These are phyloP conservation scores for Osmerus eperlanus DNA, from an alignment of 2,113 vertebrate species.

Conservation along the genomic window DNA sequence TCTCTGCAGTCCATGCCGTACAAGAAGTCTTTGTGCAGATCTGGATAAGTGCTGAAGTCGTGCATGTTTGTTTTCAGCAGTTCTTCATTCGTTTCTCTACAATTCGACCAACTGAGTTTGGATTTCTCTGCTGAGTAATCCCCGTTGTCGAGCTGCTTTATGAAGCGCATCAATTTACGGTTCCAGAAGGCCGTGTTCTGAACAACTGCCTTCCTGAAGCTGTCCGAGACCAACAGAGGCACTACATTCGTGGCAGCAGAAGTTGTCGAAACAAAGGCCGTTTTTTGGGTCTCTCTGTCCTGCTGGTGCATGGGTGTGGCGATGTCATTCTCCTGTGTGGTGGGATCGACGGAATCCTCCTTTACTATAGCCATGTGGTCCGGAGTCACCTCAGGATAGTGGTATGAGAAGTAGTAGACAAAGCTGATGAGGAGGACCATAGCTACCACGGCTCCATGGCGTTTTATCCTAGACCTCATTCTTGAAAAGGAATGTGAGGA, in stretches of 20 bases:
- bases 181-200: slow-evolving; percentile 69
- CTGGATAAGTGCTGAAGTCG: slow-evolving; percentile 59
- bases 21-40: slow-evolving; percentile 60
- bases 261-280: accelerated
- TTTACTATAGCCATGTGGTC: no score
- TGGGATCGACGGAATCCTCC: no score
- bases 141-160: slow-evolving; percentile 20
- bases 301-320: background rate
- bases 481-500: no score
- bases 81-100: slow-evolving; percentile 46
- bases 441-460: no score
- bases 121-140: background rate
- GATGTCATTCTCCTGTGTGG: background rate
- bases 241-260: background rate
- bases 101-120: slow-evolving; percentile 21
- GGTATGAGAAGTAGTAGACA: no score
- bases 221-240: slow-evolving; percentile 29
- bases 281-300: accelerated
- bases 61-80: slow-evolving; percentile 60
- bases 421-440: no score
- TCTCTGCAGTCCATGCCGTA: slow-evolving; percentile 64
- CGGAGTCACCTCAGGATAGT: no score
- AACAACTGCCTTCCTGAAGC: slow-evolving; percentile 45
- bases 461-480: no score
- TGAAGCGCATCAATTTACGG: slow-evolving; percentile 46